Conservation (phyloP, 2,797 vertebrate species). For the Pygocentrus nattereri region DNA sequence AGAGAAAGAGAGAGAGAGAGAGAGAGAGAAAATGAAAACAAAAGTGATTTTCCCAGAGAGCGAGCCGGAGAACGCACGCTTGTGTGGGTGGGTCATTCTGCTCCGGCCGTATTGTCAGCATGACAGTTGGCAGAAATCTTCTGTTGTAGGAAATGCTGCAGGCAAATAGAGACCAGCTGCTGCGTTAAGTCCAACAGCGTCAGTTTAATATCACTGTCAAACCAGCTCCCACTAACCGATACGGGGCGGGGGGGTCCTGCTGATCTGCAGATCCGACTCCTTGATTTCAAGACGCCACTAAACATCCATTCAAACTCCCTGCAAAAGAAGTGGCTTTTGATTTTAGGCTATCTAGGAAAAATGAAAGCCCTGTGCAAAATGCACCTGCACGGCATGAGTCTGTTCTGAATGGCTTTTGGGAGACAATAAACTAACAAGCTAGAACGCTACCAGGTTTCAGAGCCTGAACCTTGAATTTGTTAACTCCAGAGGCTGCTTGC, state of each 20-base stretch:
- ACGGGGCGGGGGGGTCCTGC: background rate
- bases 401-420: background rate
- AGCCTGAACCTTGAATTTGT: background rate
- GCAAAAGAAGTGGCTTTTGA: background rate
- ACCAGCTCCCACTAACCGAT: conserved; percentile 30
- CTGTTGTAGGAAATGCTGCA: conserved; percentile 51
- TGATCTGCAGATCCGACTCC: conserved; percentile 41
- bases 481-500: background rate
- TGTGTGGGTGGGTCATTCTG: conserved; percentile 51
- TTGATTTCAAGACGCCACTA: conserved; percentile 36
- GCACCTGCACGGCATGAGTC: background rate
- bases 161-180: conserved; percentile 48
- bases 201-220: conserved; percentile 48
- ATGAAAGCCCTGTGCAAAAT: background rate
- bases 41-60: conserved; percentile 22
- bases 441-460: conserved; percentile 1
- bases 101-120: conserved; percentile 51
- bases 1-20: background rate
- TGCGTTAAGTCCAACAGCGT: conserved; percentile 32
- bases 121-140: conserved; percentile 54
- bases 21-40: conserved; percentile 13
- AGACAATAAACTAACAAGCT: background rate
- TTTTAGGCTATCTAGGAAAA: background rate
- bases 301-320: background rate
- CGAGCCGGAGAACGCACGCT: conserved; percentile 9